Conservation (phyloP, 1,140 invertebrate genomes). For the Hermatobates lingyangjiaoensis region DNA sequence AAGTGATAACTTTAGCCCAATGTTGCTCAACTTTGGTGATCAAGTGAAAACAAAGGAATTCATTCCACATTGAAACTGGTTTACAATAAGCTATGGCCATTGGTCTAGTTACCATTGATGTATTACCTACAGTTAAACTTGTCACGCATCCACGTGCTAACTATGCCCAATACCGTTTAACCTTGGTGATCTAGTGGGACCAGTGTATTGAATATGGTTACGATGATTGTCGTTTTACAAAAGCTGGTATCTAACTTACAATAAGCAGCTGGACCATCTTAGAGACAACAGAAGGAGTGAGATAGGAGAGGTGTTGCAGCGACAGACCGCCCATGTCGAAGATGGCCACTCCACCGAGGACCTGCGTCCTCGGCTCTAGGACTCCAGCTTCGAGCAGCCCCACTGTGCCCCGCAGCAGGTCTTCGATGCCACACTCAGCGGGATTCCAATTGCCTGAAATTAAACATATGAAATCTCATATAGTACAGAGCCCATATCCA, state of each 20-base stretch:
- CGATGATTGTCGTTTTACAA: neutral
- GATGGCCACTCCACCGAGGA: constrained; percentile 52
- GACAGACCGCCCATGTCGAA: constrained; percentile 52
- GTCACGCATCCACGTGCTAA: neutral
- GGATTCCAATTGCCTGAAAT: constrained; percentile 49
- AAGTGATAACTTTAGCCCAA: too few relatives aligned
- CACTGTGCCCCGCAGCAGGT: constrained; percentile 51
- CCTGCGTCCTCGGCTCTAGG: constrained; percentile 48
- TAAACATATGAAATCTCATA: too few relatives aligned
- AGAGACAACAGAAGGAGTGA: constrained; percentile 44
- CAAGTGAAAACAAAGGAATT: too few relatives aligned
- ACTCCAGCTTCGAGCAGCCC: constrained; percentile 49
- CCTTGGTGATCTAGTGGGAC: too few relatives aligned
- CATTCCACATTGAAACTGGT: too few relatives aligned
- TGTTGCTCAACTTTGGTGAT: too few relatives aligned
- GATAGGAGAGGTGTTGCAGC: constrained; percentile 45
- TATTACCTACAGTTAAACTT: neutral
- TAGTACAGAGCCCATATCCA: too few relatives aligned
- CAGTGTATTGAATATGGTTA: constrained; percentile 2
- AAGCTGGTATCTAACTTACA: constrained; percentile 28
- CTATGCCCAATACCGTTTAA: too few relatives aligned
- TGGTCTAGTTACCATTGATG: too few relatives aligned
- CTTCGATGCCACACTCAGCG: constrained; percentile 38
- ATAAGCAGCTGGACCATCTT: constrained; percentile 43
- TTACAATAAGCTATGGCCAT: too few relatives aligned